Base-by-base conservation (phyloP, 2,797 vertebrate species). In the Buphagus erythrorhynchus region DNA sequence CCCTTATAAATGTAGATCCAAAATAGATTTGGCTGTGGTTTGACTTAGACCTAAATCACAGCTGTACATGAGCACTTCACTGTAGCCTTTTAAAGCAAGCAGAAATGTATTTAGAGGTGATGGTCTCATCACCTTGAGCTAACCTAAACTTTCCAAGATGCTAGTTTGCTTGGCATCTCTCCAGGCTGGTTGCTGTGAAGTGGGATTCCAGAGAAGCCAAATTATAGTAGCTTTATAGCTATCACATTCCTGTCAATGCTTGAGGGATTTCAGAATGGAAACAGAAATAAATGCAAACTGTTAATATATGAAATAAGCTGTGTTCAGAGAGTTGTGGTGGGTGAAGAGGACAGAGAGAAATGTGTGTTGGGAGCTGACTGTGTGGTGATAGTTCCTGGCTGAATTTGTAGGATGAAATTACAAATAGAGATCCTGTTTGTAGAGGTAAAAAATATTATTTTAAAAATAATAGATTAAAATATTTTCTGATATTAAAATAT, bases 221-320 rank as follows among this genome's bases (percentile, higher is more conserved):
- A 46, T 38, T 74, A 61, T 57, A 63, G 67, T 57, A 33, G 36
- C 31, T 55, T 54, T 73, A 54, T 36, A 87, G 75, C 74, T 84
- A 9, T 86, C 57, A 14, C 6, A 0, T 67, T 80, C n/a, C 85
- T 75, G 35, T 65, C 21, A 1, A 58, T 90, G 79, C 93, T 82
- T 46, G 66, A 90, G 69, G 45, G 79, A 69, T 67, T 95, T 81
- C 19, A 87, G 93, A 90, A 88, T 57, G 88, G 78, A 94, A 95
- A 82, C 55, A 91, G 61, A 63, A 93, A 85, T 65, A 74, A 63
- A 85, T 86, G 68, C 40, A 78, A 79, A 45, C 40, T 38, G 31
- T 82, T 90, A 79, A 79, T 18, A 19, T 65, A 66, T 51, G 63
- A 62, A 85, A 63, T 62, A 29, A 92, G 24, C 52, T 65, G 19